A percentile compares a stretch with the other conserved stretches of the same genome.
Conservation (phyloP, 2,797 vertebrate genomes). For the Enteromius trimaculatus region DNA sequence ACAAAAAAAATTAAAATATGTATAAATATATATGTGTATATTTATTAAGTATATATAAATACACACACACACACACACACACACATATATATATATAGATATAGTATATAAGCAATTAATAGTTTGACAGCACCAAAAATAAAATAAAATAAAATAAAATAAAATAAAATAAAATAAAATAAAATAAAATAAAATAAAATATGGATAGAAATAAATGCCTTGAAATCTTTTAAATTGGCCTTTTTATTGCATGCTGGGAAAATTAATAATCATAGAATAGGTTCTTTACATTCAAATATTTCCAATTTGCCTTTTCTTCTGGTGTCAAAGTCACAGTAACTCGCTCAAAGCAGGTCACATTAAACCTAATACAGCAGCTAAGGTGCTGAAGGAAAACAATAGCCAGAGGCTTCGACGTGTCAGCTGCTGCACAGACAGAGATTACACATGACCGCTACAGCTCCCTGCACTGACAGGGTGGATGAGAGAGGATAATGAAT, state of each 20-base stretch:
- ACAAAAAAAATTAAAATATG: background rate
- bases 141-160: too few species aligned
- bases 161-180: too few species aligned
- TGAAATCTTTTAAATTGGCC: background rate
- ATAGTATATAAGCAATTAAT: too few species aligned
- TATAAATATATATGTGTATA: too few species aligned
- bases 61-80: too few species aligned
- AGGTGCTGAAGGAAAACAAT: slow-evolving; percentile 29
- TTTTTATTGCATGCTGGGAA: background rate
- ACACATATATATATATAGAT: too few species aligned
- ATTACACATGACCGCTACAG: background rate
- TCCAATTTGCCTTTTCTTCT: background rate
- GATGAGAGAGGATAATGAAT: slow-evolving; percentile 29
- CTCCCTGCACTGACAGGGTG: background rate
- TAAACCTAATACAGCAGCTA: slow-evolving; percentile 62
- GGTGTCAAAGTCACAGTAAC: slow-evolving; percentile 49
- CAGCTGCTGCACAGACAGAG: background rate
- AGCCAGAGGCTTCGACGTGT: background rate
- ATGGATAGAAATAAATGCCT: background rate
- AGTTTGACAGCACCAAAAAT: too few species aligned
- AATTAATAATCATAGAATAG: slow-evolving; percentile 32
- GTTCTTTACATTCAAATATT: slow-evolving; percentile 35
- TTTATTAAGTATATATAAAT: too few species aligned
- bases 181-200: too few species aligned
- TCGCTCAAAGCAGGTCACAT: slow-evolving; percentile 52